Evolutionary conservation across 1,140 invertebrate species (phyloP).

Genomic region (Trichonephila clavata): DNA sequence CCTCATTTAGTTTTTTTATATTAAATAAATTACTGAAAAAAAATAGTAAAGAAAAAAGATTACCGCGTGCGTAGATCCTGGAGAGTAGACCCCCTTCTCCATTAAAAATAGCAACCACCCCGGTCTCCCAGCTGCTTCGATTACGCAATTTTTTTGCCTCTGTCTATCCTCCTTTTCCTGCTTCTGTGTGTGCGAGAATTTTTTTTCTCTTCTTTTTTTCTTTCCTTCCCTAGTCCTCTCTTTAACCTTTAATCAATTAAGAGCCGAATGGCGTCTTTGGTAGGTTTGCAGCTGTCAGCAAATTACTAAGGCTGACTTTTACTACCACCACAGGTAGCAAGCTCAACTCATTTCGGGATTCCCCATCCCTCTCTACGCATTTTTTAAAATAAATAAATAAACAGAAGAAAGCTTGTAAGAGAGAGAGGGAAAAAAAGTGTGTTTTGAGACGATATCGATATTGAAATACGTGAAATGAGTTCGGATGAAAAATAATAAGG

Average conservation of each 20-base stretch:
- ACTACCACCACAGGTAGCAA: conserved; percentile 25
- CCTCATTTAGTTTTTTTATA: conserved; percentile 23
- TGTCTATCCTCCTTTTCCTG: not conserved
- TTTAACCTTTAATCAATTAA: conserved; percentile 74
- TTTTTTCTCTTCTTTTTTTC: not conserved
- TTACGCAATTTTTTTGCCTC: conserved; percentile 49
- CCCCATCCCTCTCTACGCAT: not conserved
- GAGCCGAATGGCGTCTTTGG: conserved; percentile 35
- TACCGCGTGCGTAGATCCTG: conserved; percentile 40
- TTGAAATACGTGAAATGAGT: not conserved
- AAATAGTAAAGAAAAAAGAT: not conserved
- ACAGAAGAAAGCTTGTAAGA: not conserved
- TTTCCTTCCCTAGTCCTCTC: not conserved
- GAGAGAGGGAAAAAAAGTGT: not conserved
- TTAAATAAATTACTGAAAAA: conserved; percentile 17
- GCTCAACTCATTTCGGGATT: not conserved
- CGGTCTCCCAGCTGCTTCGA: conserved; percentile 62
- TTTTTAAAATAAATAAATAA: not conserved
- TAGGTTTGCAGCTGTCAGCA: conserved; percentile 72
- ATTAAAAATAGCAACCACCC: conserved; percentile 73
- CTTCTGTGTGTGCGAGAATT: not conserved
- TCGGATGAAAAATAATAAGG: not conserved
- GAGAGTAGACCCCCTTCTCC: conserved; percentile 23
- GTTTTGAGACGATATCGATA: not conserved
- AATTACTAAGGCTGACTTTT: conserved; percentile 60